These are phyloP conservation scores for Prionailurus bengalensis DNA, from an alignment of 2,113 vertebrate genomes.

Conservation along the genomic window DNA sequence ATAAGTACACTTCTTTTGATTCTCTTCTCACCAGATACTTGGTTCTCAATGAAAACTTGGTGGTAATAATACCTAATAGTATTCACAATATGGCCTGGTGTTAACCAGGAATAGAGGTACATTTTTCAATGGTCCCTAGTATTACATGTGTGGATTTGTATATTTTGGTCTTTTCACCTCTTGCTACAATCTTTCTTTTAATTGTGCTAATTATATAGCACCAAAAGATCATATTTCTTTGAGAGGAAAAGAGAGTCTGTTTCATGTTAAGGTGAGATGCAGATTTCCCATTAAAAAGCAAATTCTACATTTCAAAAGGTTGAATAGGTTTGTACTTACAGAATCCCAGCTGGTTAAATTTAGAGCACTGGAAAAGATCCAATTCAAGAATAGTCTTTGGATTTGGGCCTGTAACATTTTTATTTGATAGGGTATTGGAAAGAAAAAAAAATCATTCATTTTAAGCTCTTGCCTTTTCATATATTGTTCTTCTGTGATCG, in stretches of 20 bases:
- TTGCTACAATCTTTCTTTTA: not conserved
- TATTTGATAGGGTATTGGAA: slow-evolving; percentile 67
- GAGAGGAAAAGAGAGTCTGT: not conserved
- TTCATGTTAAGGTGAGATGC: slow-evolving; percentile 38
- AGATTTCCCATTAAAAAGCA: slow-evolving; percentile 68
- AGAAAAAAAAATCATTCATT: not conserved
- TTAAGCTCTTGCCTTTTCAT: slow-evolving; percentile 42
- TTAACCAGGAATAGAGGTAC: not conserved
- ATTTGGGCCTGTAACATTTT: slow-evolving; percentile 66
- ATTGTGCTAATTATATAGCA: not conserved
- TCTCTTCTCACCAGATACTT: not conserved
- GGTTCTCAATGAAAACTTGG: not conserved
- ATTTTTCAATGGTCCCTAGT: not conserved
- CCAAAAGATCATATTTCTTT: not conserved
- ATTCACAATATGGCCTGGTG: not conserved
- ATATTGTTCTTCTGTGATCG: not conserved
- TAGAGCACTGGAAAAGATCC: slow-evolving; percentile 71
- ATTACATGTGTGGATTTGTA: not conserved
- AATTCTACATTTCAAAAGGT: slow-evolving; percentile 70
- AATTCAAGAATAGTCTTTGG: slow-evolving; percentile 73
- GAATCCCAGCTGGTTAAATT: slow-evolving; percentile 74
- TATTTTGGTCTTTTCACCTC: not conserved
- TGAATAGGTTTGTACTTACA: slow-evolving; percentile 59
- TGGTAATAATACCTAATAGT: not conserved
- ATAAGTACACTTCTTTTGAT: not conserved